Base-by-base conservation (phyloP, 2,888 invertebrate species). In the Charanyca ferruginea region DNA sequence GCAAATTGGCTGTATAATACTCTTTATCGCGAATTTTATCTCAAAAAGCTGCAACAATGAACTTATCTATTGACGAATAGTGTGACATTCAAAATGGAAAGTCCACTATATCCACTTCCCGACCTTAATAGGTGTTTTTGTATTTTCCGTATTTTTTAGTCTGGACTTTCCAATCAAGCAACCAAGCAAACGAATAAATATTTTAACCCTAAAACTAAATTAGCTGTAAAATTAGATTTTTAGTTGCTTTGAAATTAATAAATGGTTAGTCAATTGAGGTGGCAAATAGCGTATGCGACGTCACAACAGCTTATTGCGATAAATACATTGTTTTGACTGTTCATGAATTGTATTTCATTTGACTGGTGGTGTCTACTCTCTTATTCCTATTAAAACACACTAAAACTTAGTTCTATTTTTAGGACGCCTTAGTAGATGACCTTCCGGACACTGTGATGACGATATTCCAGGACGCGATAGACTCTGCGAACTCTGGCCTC, bases 391-490 rank as follows among this genome's bases (percentile, higher is more conserved):
- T 85, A 93, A 66, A 52, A 55, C 16, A 41, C 18, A n/a, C 16
- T 65, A 20, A 70, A 42, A 38, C 28, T 8, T 13, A 1, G 6
- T 32, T 41, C 1, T 0, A 13, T 70, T 71, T 78, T 54, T 70
- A 98, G 98, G 98, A 98, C 93, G 98, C 99, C 16, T 96, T 98
- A 72, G 97, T 97, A 32, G 98, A 98, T 73, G 98, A 98, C 88
- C 96, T 99, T 79, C 99, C 99, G 11, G 98, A 98, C 87, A 98
- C 98, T 1, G 98, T 99, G 83, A 96, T 98, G 92, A 97, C 97
- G 82, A 97, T 98, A 86, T 98, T 99, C 91, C 98, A 99, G 96
- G 98, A 98, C 87, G 99, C 98, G 0, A 98, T 99, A 78, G 98
- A 99, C 89, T 97, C 98, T 0, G 98, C 99, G 0, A 99, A 99